Evolutionary conservation across 2,113 vertebrate species (phyloP).

Genomic region (Engraulis encrasicolus): DNA sequence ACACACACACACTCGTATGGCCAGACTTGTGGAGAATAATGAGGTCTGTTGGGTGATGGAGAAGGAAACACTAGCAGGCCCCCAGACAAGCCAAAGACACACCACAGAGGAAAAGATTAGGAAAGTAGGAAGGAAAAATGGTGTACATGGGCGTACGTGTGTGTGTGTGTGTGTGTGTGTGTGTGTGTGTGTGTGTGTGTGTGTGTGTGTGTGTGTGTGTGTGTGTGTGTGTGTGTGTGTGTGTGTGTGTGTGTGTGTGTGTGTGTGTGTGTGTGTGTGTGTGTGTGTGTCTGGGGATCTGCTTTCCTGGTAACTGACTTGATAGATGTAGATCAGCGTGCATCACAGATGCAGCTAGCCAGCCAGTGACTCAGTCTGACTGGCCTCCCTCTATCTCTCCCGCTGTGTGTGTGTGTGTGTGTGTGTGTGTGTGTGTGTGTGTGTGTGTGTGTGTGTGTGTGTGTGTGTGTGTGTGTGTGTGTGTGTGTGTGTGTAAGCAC

Average conservation of each 20-base stretch:
- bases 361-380: no score
- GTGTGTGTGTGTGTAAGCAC: no score
- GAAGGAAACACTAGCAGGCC: neutral
- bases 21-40: neutral
- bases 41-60: neutral
- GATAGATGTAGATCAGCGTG: no score
- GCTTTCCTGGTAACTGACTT: no score
- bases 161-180: neutral
- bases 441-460: neutral
- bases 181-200: neutral
- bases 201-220: no score
- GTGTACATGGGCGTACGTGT: no score
- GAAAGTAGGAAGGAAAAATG: neutral
- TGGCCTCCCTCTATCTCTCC: no score
- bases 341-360: no score
- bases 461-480: neutral
- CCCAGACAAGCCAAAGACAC: neutral
- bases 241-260: no score
- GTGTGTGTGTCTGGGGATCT: neutral
- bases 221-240: no score
- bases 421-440: neutral
- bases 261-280: conserved; percentile 9
- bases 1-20: no score
- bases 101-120: neutral
- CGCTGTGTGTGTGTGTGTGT: no score